Base-by-base conservation (phyloP, 1,140 invertebrate species). In the Cataglyphis hispanica region DNA sequence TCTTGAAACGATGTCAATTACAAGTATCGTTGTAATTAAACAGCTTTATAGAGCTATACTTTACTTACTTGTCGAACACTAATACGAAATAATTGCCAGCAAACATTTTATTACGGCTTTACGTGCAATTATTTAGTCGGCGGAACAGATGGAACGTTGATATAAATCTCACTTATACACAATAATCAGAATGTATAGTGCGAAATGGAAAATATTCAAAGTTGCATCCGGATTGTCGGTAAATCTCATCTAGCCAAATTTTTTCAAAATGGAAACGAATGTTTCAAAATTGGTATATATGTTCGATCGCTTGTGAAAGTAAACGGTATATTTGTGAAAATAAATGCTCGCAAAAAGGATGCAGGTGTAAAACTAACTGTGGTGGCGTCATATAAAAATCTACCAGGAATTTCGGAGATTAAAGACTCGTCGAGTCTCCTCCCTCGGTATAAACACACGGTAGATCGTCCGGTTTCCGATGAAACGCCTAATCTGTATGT, bases 401-500 rank as follows among this genome's bases (percentile, higher is more conserved):
- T 22, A 34, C 16, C 34, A 27, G 46, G 40, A 72, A 72, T 60
- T 72, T 74, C 67, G 53, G 67, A 60, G 43, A 81, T 72, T 60
- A 50, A 34, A 27, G 50, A 16, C 22, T 66, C 40, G 40, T 13
- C 13, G 22, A 31, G 37, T 27, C 16, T 1, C 7, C 64, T 27
- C 16, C 0, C 7, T 50, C 19, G 10, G 19, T 13, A 69, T 25
- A 67, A 46, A 40, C 34, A 31, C 56, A 43, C 37, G 63, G 34
- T 58, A 74, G 78, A 56, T 37, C 31, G 46, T 8, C 40, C n/a
- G 43, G 67, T 83, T 83, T 83, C 67, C 78, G 50, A 22, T 27
- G 84, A 50, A 60, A 76, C 58, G 85, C 76, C 63, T 83, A 88
- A 88, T 86, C 70, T 40, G 81, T 64, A 83, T 72, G 87, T 77